Evolutionary conservation across 2,888 invertebrate species (phyloP), one percentile per base, ranked within the genome.

Genomic region (Acholoe squamosa): DNA sequence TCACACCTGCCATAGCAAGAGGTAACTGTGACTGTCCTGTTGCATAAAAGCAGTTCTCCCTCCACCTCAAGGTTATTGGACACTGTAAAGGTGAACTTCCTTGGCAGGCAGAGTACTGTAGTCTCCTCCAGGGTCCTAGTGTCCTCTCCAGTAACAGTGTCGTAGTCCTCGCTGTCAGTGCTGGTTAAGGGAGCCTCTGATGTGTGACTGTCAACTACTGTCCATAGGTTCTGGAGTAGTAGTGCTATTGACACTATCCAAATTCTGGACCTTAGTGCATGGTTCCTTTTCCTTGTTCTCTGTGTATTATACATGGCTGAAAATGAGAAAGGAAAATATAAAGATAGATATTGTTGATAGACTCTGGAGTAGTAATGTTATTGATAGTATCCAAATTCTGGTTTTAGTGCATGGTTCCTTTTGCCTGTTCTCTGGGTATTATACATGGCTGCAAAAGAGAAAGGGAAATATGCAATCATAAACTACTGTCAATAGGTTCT

Each of bases 1-100:
- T 98, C 98, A 94, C 98, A 98, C 89, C 98, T 96, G 28, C 98
- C 98, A 96, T 97, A 98, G 95, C 98, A 98, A 0, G 97, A 97
- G 94, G 97, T 97, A 0, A 98, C 97, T 67, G 97, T 97, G 19
- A 98, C 97, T 89, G 90, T 56, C 22, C 52, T 89, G 33, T 80
- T 76, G 31, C 91, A 91, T 25, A 51, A 61, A 7, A 91, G 88
- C 10, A 52, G 28, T n/a, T 77, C 77, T 22, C 90, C 90, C 19
- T 89, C 84, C 43, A 34, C 31, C 67, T 54, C 54, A 5, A 54
- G 10, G 19, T 86, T 19, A 19, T 86, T 86, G 16, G 28, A 25
- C 28, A 86, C 86, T 14, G 56, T 54, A 28, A 54, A 56, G 28
- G 54, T 52, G 54, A 28, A 86, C 31, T 54, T 52, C 14, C 86